Conservation (phyloP, 2,113 vertebrate species). For the Corythaeola cristata region DNA sequence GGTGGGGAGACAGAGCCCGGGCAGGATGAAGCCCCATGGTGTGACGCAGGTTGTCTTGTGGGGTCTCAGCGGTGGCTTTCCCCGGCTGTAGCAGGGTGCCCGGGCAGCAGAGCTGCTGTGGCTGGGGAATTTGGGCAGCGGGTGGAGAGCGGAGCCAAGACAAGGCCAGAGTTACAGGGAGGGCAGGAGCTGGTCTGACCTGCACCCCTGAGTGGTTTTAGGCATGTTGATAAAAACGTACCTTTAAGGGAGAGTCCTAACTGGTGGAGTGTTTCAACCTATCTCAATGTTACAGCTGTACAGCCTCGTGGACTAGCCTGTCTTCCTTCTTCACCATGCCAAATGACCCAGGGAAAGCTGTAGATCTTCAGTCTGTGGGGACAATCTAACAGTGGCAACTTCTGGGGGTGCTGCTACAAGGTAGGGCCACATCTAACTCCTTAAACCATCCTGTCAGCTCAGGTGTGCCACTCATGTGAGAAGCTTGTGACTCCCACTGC, state of each 20-base stretch:
- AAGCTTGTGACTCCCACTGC: background rate
- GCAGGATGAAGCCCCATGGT: background rate
- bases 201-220: background rate
- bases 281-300: background rate
- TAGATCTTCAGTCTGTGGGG: background rate
- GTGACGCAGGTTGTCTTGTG: rapidly evolving
- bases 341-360: background rate
- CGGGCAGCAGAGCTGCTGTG: background rate
- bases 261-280: background rate
- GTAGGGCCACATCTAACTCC: background rate
- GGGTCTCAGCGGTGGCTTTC: background rate
- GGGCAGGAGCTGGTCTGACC: background rate
- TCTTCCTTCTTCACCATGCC: background rate
- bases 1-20: rapidly evolving
- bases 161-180: background rate
- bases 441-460: background rate
- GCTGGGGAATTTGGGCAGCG: background rate
- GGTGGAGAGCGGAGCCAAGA: background rate
- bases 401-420: background rate
- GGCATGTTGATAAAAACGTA: background rate
- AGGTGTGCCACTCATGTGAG: background rate
- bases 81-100: background rate
- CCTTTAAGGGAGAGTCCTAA: background rate
- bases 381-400: background rate
- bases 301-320: background rate